Evolutionary conservation across 2,888 invertebrate species (phyloP).

Genomic region (Drosophila falleni): DNA sequence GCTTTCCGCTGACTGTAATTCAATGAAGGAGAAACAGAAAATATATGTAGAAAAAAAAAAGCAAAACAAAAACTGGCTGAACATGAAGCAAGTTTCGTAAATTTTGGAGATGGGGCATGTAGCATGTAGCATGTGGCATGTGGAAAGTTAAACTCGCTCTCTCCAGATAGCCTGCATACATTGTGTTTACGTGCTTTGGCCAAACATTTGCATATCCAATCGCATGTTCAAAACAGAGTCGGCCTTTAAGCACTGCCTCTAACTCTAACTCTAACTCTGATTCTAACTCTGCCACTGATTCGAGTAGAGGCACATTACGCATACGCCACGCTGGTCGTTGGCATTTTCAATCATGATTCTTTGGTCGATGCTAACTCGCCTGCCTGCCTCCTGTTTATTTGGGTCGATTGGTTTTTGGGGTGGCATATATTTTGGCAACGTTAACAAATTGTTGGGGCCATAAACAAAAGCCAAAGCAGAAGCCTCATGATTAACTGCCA

Average conservation of each 20-base stretch:
- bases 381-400: constrained; percentile 39
- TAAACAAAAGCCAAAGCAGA: constrained; percentile 41
- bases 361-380: not conserved
- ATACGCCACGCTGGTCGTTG: constrained; percentile 43
- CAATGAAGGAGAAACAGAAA: constrained; percentile 42
- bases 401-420: constrained; percentile 54
- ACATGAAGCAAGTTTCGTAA: constrained; percentile 7
- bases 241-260: constrained; percentile 11
- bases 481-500: constrained; percentile 48
- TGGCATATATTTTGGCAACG: constrained; percentile 42
- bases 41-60: not conserved
- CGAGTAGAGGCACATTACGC: constrained; percentile 48
- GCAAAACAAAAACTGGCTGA: not conserved
- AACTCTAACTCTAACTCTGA: too few species aligned
- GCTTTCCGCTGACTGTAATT: constrained; percentile 41
- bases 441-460: constrained; percentile 56
- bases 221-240: constrained; percentile 42
- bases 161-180: constrained; percentile 5
- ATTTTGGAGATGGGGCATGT: not conserved
- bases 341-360: constrained; percentile 53
- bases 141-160: not conserved
- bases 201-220: constrained; percentile 60
- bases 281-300: not conserved
- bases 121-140: not conserved
- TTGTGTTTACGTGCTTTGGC: constrained; percentile 39